Percentiles rank a stretch among this genome's conserved stretches.
Evolutionary conservation across 2,113 vertebrate genomes (phyloP).

Genomic region (Hepsetus odoe): DNA sequence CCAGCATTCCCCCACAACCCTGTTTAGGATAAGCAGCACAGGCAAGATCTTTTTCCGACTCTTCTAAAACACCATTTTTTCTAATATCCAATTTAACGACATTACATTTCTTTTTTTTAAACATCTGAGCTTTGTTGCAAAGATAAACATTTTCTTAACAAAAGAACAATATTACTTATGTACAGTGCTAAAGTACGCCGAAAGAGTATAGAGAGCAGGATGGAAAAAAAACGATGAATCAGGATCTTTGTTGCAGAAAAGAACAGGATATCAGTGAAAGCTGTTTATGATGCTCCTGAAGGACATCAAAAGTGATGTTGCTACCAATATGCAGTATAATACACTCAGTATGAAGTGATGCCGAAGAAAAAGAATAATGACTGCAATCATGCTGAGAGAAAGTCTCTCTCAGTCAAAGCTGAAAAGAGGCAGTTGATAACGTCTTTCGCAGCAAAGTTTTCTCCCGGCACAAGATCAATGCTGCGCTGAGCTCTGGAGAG

Average conservation of each 20-base stretch:
- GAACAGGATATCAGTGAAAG: background rate
- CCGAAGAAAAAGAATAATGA: background rate
- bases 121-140: too few relatives aligned
- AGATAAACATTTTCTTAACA: too few relatives aligned
- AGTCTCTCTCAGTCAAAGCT: background rate
- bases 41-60: too few relatives aligned
- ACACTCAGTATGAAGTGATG: background rate
- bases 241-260: background rate
- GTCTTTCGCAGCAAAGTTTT: slow-evolving; percentile 20
- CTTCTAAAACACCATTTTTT: too few relatives aligned
- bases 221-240: background rate
- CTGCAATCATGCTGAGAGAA: background rate
- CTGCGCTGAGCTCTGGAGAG: background rate
- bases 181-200: too few relatives aligned
- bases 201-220: background rate
- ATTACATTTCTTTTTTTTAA: too few relatives aligned
- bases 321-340: background rate
- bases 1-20: too few relatives aligned
- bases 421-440: slow-evolving; percentile 3
- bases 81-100: too few relatives aligned
- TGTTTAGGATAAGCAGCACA: too few relatives aligned
- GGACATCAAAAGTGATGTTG: background rate
- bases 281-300: background rate
- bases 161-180: too few relatives aligned
- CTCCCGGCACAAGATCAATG: slow-evolving; percentile 20